Percentiles rank a stretch among this genome's conserved stretches.
These are phyloP conservation scores for Ctena decussata DNA, from an alignment of 2,888 invertebrate genomes.

Conservation along the genomic window DNA sequence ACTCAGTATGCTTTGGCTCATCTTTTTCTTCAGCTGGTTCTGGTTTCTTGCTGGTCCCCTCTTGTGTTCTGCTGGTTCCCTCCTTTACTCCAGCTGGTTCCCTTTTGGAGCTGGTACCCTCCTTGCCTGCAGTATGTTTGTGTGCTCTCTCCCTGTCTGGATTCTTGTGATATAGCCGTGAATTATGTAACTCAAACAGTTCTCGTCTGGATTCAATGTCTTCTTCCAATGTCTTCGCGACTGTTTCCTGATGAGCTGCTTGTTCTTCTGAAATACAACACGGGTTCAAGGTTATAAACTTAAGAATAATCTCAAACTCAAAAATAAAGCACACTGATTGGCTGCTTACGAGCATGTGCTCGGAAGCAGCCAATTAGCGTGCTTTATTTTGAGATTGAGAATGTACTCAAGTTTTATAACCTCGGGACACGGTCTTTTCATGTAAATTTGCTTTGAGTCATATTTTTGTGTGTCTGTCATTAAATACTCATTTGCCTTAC, in stretches of 20 bases:
- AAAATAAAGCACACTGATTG: too few species aligned
- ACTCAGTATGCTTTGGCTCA: background rate
- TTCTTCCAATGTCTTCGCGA: constrained; percentile 40
- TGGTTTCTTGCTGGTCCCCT: background rate
- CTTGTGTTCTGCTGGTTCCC: background rate
- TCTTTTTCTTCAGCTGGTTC: background rate
- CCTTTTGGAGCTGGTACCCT: background rate
- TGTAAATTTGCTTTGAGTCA: too few species aligned
- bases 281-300: too few species aligned
- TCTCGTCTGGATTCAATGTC: constrained; percentile 47
- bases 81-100: background rate
- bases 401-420: too few species aligned
- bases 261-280: background rate
- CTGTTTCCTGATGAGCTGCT: background rate
- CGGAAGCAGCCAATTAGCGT: too few species aligned
- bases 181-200: constrained; percentile 42
- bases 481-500: too few species aligned
- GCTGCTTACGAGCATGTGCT: too few species aligned
- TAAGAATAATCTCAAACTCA: too few species aligned
- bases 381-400: too few species aligned
- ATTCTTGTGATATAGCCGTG: constrained; percentile 50
- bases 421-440: too few species aligned
- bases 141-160: constrained; percentile 10
- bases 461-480: too few species aligned
- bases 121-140: background rate